A percentile compares a stretch with the other conserved stretches of the same genome.
These are phyloP conservation scores for Fistularia commersonii DNA, from an alignment of 2,797 vertebrate species.

Conservation along the genomic window DNA sequence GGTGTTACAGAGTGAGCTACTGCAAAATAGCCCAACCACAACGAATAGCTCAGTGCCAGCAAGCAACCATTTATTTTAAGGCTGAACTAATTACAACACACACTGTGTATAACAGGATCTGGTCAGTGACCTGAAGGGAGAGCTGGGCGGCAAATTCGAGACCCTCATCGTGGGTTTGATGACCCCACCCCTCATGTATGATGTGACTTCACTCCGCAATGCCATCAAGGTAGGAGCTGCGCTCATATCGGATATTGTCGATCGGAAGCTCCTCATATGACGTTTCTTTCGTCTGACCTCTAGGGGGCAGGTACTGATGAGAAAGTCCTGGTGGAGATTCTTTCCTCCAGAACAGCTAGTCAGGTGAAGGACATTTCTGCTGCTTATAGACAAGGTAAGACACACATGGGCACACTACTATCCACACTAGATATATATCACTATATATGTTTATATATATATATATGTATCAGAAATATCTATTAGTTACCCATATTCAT, in stretches of 20 bases:
- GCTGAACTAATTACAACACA: background rate
- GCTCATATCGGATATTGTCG: background rate
- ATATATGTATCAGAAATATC: too few species aligned
- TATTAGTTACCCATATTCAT: too few species aligned
- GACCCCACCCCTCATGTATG: constrained; percentile 79
- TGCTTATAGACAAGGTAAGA: constrained; percentile 83
- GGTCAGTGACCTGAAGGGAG: constrained; percentile 83
- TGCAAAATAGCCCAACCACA: too few species aligned
- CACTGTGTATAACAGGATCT: constrained; percentile 78
- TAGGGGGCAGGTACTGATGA: constrained; percentile 93
- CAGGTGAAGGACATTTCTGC: constrained; percentile 83
- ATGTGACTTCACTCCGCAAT: constrained; percentile 81
- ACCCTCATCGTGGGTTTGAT: constrained; percentile 85
- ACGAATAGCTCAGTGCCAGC: too few species aligned
- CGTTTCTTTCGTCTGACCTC: constrained; percentile 14
- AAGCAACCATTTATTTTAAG: background rate
- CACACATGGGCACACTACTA: background rate
- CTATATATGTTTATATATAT: too few species aligned
- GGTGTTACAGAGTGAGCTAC: too few species aligned
- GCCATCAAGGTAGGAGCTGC: constrained; percentile 85
- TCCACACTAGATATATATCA: too few species aligned
- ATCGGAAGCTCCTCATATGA: background rate
- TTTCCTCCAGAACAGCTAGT: constrained; percentile 84
- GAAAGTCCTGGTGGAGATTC: constrained; percentile 89
- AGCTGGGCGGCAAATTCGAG: constrained; percentile 92